Conservation (phyloP, 2,797 vertebrate species). For the Amphiprion clarkii region DNA sequence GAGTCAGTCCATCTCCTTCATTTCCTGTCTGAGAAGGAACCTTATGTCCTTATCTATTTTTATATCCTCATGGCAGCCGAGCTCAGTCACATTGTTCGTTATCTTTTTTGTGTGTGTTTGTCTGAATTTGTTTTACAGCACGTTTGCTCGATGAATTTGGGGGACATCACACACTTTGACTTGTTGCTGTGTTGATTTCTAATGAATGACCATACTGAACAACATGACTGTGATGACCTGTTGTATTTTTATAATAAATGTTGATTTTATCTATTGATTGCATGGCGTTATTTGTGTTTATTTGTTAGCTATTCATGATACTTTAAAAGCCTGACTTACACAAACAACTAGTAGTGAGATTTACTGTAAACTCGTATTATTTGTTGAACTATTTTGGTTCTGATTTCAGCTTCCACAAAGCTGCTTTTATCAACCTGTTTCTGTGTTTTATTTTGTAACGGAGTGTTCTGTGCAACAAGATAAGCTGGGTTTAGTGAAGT, state of each 20-base stretch:
- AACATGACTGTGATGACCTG: conserved; percentile 37
- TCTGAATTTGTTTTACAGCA: conserved; percentile 19
- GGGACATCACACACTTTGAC: conserved; percentile 27
- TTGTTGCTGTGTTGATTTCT: conserved; percentile 35
- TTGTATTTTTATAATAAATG: conserved; percentile 77
- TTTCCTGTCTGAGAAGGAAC: conserved; percentile 77
- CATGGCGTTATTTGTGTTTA: background rate
- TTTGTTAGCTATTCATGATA: background rate
- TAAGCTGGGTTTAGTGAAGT: background rate
- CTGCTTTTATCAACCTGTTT: background rate
- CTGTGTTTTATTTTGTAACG: too few species aligned
- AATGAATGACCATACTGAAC: conserved; percentile 29
- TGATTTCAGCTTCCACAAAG: background rate
- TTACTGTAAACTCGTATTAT: background rate
- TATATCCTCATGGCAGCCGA: conserved; percentile 55
- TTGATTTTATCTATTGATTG: conserved; percentile 53
- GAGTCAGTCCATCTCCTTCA: conserved; percentile 72
- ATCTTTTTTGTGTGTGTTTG: conserved; percentile 30
- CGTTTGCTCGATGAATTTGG: conserved; percentile 25
- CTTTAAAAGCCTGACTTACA: conserved; percentile 1
- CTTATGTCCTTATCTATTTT: conserved; percentile 76
- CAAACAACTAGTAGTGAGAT: background rate
- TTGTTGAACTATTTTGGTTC: background rate
- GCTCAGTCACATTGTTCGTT: conserved; percentile 56
- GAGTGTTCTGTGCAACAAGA: background rate